Percentiles rank a stretch among this genome's conserved stretches.
These are phyloP conservation scores for Mactra quadrangularis DNA, from an alignment of 1,140 invertebrate genomes.

Conservation along the genomic window DNA sequence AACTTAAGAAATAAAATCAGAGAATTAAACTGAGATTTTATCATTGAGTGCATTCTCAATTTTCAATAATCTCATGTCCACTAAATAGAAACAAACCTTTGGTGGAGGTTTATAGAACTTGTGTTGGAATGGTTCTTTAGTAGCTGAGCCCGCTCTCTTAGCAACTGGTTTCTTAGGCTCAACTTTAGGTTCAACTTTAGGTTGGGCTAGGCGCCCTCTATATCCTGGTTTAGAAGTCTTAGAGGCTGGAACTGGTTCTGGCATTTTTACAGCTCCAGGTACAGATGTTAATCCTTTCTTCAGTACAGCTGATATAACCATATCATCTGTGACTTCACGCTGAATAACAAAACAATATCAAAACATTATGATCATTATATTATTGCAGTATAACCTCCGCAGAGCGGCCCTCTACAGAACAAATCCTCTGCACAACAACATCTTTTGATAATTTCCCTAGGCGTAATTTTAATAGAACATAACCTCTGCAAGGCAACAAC, in stretches of 20 bases:
- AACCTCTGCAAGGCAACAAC: neutral
- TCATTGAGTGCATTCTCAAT: no score
- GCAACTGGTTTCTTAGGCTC: conserved; percentile 44
- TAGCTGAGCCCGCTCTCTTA: conserved; percentile 26
- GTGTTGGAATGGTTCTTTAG: conserved; percentile 37
- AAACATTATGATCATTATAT: no score
- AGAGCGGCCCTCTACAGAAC: no score
- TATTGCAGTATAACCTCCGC: no score
- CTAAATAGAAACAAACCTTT: no score
- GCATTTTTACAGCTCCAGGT: conserved; percentile 63
- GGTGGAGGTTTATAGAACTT: conserved; percentile 26
- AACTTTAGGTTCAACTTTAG: conserved; percentile 37
- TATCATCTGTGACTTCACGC: conserved; percentile 72
- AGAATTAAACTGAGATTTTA: no score
- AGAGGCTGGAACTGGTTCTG: conserved; percentile 34
- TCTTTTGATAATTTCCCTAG: no score
- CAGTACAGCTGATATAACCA: conserved; percentile 63
- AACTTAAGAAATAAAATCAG: no score
- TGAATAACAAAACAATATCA: conserved; percentile 52
- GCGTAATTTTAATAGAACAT: no score
- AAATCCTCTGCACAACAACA: no score
- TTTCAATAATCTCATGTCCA: no score
- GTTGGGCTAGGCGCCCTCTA: conserved; percentile 29
- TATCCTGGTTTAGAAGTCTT: conserved; percentile 14
- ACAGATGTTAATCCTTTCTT: conserved; percentile 38